Evolutionary conservation across 2,113 vertebrate species (phyloP).

Genomic region (Pseudonaja textilis): DNA sequence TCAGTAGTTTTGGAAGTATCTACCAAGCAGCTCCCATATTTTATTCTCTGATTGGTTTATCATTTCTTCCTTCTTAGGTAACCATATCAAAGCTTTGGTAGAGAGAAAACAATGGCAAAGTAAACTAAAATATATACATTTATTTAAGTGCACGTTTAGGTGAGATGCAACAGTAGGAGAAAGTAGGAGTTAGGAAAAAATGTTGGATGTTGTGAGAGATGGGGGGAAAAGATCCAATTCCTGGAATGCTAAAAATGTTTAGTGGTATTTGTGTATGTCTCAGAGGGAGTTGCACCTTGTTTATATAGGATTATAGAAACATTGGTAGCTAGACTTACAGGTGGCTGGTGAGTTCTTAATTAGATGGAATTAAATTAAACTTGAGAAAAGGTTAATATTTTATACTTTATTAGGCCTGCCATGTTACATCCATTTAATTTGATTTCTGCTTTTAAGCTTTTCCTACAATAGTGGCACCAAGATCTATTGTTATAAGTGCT

Average conservation of each 20-base stretch:
- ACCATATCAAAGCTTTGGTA: conserved; percentile 46
- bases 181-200: conserved; percentile 2
- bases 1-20: conserved; percentile 53
- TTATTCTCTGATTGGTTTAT: conserved; percentile 59
- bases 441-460: not conserved
- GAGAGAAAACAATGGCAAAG: not conserved
- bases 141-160: conserved; percentile 40
- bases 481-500: not conserved
- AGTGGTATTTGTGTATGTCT: not conserved
- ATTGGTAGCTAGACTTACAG: not conserved
- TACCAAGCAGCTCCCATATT: conserved; percentile 37
- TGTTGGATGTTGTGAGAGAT: conserved; percentile 13
- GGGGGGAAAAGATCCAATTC: conserved; percentile 6
- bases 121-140: conserved; percentile 14
- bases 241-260: not conserved
- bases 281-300: not conserved
- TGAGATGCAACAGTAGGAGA: conserved; percentile 41
- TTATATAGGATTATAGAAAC: not conserved
- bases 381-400: not conserved
- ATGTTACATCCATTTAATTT: not conserved
- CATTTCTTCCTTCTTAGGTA: conserved; percentile 64
- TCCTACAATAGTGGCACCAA: not conserved
- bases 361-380: not conserved
- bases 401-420: not conserved
- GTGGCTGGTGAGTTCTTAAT: not conserved